Evolutionary conservation across 2,113 vertebrate species (phyloP).

Genomic region (Regulus satrapa): DNA sequence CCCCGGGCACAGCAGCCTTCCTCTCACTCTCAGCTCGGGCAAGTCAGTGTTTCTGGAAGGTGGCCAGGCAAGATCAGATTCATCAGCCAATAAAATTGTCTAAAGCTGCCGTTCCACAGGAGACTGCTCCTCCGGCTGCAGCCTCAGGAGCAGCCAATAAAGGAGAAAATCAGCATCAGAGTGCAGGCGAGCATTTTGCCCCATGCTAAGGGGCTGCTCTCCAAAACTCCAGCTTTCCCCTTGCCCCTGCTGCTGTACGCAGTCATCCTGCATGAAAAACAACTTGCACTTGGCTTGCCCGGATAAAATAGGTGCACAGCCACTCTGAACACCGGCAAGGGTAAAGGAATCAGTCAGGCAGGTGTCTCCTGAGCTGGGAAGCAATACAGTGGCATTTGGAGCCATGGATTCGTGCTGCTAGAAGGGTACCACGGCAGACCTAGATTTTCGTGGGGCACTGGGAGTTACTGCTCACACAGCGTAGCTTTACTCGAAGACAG

Average conservation of each 20-base stretch:
- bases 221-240: neutral
- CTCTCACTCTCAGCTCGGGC: slow-evolving; percentile 52
- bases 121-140: slow-evolving; percentile 37
- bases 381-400: neutral
- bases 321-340: slow-evolving; percentile 5
- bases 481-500: neutral
- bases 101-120: slow-evolving; percentile 59
- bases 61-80: slow-evolving; percentile 65
- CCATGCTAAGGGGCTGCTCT: neutral
- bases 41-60: slow-evolving; percentile 56
- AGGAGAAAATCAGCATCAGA: slow-evolving; percentile 22
- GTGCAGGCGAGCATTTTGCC: neutral
- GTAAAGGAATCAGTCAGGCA: slow-evolving; percentile 9
- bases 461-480: neutral
- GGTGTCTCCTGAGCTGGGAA: neutral
- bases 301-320: neutral
- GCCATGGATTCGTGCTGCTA: neutral
- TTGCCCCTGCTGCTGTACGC: neutral
- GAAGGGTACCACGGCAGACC: neutral
- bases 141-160: slow-evolving; percentile 54
- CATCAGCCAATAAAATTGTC: slow-evolving; percentile 70
- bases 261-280: neutral
- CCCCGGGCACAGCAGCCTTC: slow-evolving; percentile 46
- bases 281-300: neutral
- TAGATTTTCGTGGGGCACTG: neutral